These are phyloP conservation scores for Stenopsyche tienmushanensis DNA, from an alignment of 1,140 invertebrate species.

Conservation along the genomic window DNA sequence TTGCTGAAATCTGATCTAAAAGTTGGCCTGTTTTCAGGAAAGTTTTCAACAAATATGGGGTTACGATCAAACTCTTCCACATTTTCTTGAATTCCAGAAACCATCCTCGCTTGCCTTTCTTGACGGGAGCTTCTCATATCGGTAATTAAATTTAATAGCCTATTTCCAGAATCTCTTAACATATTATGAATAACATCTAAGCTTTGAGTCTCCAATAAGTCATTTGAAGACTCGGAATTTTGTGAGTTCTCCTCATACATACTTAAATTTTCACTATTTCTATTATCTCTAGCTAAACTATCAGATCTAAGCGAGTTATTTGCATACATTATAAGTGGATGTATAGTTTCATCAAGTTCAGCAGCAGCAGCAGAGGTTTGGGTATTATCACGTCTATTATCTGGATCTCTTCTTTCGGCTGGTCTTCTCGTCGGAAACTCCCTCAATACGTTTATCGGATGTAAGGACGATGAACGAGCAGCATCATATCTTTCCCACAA, in stretches of 20 bases:
- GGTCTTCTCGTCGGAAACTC: background rate
- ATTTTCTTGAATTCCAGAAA: background rate
- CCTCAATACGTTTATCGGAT: background rate
- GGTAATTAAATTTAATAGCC: slow-evolving; percentile 52
- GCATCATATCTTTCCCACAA: slow-evolving; percentile 24
- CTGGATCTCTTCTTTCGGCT: too few relatives aligned
- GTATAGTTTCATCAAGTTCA: too few relatives aligned
- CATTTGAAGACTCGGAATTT: background rate
- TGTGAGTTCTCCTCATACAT: background rate
- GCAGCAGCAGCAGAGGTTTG: too few relatives aligned
- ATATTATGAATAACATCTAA: slow-evolving; percentile 52
- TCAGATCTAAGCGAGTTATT: too few relatives aligned
- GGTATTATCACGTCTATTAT: too few relatives aligned
- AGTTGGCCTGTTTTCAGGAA: too few relatives aligned
- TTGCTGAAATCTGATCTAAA: too few relatives aligned
- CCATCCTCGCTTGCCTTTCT: background rate
- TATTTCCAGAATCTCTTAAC: slow-evolving; percentile 53
- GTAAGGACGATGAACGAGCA: background rate
- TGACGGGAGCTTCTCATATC: slow-evolving; percentile 48
- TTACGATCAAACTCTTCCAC: background rate
- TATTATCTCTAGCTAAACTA: too few relatives aligned
- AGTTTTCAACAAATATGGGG: too few relatives aligned
- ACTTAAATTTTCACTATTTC: too few relatives aligned
- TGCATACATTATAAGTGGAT: too few relatives aligned
- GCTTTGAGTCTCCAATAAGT: slow-evolving; percentile 47